Conservation (phyloP, 2,888 invertebrate species). For the Cephus spinipes region DNA sequence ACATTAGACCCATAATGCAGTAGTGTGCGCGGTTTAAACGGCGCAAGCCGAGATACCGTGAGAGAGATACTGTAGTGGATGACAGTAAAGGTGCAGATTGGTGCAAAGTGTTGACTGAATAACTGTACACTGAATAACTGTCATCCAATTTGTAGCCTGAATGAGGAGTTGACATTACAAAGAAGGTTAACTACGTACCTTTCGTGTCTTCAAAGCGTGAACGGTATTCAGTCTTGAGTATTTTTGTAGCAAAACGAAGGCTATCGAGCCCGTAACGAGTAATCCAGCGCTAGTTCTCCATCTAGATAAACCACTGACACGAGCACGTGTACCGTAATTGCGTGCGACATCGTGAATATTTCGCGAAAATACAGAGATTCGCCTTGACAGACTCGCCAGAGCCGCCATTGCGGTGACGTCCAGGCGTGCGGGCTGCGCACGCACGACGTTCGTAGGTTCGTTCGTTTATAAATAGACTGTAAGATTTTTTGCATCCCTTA, state of each 20-base stretch:
- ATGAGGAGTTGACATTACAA: conserved; percentile 21
- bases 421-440: conserved; percentile 67
- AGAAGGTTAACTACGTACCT: conserved; percentile 59
- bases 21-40: neutral
- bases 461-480: conserved; percentile 34
- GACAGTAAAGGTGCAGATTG: neutral
- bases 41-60: neutral
- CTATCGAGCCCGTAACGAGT: conserved; percentile 66
- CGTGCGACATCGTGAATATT: conserved; percentile 50
- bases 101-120: neutral
- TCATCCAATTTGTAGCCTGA: neutral
- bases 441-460: conserved; percentile 58
- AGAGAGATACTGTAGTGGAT: neutral
- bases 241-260: conserved; percentile 66
- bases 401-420: conserved; percentile 62
- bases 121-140: neutral
- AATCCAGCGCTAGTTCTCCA: conserved; percentile 48
- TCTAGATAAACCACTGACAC: conserved; percentile 35
- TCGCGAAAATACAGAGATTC: conserved; percentile 41
- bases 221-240: conserved; percentile 64
- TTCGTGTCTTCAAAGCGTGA: conserved; percentile 69
- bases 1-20: neutral
- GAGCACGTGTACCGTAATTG: conserved; percentile 44
- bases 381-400: conserved; percentile 43
- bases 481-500: neutral